These are phyloP conservation scores for Drosophila sucinea DNA, from an alignment of 1,140 invertebrate species.

Conservation along the genomic window DNA sequence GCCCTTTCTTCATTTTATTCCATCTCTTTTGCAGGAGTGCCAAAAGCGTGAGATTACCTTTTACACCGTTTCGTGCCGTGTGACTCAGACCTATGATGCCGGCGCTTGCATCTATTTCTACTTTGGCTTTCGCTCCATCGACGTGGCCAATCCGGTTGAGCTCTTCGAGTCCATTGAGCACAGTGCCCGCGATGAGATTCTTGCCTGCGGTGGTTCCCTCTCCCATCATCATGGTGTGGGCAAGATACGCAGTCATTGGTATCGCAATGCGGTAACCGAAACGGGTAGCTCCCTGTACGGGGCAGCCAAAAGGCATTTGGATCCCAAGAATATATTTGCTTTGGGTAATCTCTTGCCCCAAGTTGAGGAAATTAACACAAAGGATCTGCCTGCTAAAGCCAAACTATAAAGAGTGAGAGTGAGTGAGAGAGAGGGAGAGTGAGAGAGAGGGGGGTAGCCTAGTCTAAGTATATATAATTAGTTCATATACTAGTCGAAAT, in stretches of 20 bases:
- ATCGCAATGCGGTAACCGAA: slow-evolving; percentile 89
- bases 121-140: slow-evolving; percentile 94
- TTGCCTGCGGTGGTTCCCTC: slow-evolving; percentile 94
- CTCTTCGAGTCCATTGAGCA: slow-evolving; percentile 93
- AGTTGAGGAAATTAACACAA: slow-evolving; percentile 6
- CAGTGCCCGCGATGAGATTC: slow-evolving; percentile 94
- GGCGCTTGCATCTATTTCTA: slow-evolving; percentile 99
- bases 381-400: slow-evolving; percentile 51
- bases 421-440: background rate
- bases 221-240: slow-evolving; percentile 99
- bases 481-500: slow-evolving; percentile 63
- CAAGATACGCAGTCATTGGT: slow-evolving; percentile 95
- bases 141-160: slow-evolving; percentile 89
- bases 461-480: slow-evolving; percentile 15
- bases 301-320: slow-evolving; percentile 93
- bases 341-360: slow-evolving; percentile 88
- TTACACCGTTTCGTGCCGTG: slow-evolving; percentile 90
- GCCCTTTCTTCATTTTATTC: no score
- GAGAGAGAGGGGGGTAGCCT: background rate
- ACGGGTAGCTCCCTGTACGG: slow-evolving; percentile 89
- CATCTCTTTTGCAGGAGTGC: slow-evolving; percentile 86
- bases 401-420: slow-evolving; percentile 60
- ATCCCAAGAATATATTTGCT: slow-evolving; percentile 97
- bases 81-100: slow-evolving; percentile 98
- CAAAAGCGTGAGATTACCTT: slow-evolving; percentile 85